phyloP scores from a whole-genome alignment of 2,797 vertebrate genomes.

The Orestias chungarensis region DNA sequence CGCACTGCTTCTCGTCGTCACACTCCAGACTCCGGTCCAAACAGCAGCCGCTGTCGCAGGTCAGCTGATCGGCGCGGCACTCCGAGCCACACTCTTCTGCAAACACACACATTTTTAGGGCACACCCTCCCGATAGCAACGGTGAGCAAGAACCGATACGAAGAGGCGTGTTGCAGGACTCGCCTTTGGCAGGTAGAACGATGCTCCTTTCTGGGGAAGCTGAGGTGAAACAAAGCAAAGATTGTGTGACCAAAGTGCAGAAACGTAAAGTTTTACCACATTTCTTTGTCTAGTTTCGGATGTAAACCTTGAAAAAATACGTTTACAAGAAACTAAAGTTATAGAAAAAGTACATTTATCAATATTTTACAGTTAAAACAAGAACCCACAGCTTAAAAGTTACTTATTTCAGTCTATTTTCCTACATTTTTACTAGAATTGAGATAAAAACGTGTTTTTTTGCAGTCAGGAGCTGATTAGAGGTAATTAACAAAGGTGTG shows the following conservation, averaged over 20 bases:
- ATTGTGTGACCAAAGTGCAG: neutral
- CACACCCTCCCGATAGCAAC: neutral
- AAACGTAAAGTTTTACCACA: no score
- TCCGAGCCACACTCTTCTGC: slow-evolving; percentile 70
- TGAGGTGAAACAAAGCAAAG: slow-evolving; percentile 28
- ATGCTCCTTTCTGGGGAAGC: slow-evolving; percentile 13
- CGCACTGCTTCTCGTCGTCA: slow-evolving; percentile 84
- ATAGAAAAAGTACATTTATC: no score
- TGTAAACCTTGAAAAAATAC: no score
- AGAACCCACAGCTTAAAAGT: no score
- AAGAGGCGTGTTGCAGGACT: slow-evolving; percentile 43
- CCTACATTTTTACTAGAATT: no score
- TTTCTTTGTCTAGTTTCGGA: no score
- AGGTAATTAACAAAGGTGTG: neutral
- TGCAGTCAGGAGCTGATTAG: neutral
- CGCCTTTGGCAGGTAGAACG: slow-evolving; percentile 19
- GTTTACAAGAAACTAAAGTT: no score
- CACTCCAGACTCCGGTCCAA: slow-evolving; percentile 86
- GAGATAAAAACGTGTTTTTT: no score
- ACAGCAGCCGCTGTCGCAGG: slow-evolving; percentile 85
- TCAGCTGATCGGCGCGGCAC: slow-evolving; percentile 79
- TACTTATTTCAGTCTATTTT: no score
- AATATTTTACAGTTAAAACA: no score
- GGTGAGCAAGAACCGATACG: neutral
- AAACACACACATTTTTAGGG: slow-evolving; percentile 5